phyloP scores from a whole-genome alignment of 2,113 vertebrate species.

The Brachypteracias leptosomus region DNA sequence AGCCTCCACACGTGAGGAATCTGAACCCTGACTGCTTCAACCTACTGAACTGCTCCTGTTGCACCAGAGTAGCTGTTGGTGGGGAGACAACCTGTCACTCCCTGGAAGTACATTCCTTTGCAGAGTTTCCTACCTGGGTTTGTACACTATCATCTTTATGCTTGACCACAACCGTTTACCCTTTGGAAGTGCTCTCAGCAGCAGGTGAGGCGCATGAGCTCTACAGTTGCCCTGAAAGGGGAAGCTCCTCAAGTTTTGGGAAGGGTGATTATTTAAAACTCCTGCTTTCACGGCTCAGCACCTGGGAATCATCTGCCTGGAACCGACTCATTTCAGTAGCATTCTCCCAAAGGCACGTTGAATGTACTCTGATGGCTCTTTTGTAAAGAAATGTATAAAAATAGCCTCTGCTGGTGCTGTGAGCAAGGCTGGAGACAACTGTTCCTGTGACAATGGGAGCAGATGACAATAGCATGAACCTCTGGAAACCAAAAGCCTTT shows the following conservation, averaged over 20 bases:
- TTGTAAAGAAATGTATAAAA: background rate
- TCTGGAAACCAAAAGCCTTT: background rate
- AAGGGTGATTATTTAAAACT: background rate
- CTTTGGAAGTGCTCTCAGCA: background rate
- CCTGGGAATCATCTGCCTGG: background rate
- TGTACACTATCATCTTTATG: accelerated
- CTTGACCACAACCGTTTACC: background rate
- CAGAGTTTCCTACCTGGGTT: accelerated
- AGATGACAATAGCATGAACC: background rate
- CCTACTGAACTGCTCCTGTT: background rate
- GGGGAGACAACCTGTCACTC: background rate
- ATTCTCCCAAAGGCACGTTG: background rate
- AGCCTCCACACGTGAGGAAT: background rate
- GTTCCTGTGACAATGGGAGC: background rate
- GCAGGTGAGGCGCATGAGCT: background rate
- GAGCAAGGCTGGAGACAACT: background rate
- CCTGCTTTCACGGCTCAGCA: background rate
- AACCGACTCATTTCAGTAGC: background rate
- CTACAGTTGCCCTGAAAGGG: background rate
- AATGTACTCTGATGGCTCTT: background rate
- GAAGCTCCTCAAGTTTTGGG: background rate
- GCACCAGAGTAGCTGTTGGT: background rate
- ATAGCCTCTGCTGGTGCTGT: background rate
- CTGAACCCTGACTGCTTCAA: background rate
- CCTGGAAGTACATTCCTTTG: background rate